Evolutionary conservation across 1,140 invertebrate species (phyloP).

Genomic region (Drosophila micromelanica): DNA sequence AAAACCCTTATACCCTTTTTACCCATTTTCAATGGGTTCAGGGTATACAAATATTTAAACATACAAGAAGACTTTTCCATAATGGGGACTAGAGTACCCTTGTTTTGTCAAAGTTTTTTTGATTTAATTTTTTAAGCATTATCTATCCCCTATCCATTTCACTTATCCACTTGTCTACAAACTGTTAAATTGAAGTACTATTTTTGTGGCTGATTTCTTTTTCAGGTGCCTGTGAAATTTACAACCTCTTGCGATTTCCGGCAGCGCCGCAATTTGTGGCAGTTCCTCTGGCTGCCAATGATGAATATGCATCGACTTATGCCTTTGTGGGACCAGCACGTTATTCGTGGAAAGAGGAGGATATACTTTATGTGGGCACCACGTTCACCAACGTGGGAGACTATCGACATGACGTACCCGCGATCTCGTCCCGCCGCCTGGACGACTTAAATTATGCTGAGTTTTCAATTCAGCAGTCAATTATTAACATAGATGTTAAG

Average conservation of each 20-base stretch:
- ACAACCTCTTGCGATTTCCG: conserved; percentile 92
- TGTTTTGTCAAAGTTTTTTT: no score
- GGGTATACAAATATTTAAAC: no score
- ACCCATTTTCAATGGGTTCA: no score
- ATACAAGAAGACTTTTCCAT: no score
- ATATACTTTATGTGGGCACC: conserved; percentile 96
- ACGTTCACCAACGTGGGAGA: conserved; percentile 97
- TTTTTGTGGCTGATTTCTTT: background rate
- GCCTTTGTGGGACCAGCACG: conserved; percentile 97
- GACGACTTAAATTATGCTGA: conserved; percentile 92
- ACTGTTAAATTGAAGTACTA: no score
- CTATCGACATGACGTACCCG: conserved; percentile 96
- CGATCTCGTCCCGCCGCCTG: conserved; percentile 94
- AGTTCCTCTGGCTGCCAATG: conserved; percentile 94
- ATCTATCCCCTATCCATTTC: no score
- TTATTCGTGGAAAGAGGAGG: conserved; percentile 90
- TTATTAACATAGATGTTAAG: conserved; percentile 96
- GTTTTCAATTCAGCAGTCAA: conserved; percentile 94
- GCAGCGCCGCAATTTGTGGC: conserved; percentile 89
- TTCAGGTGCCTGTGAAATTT: conserved; percentile 92
- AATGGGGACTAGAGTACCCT: no score
- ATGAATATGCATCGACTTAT: conserved; percentile 95
- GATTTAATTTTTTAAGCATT: no score
- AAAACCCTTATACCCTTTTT: no score
- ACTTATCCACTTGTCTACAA: no score